A percentile compares a stretch with the other conserved stretches of the same genome.
Evolutionary conservation across 1,140 invertebrate species (phyloP).

Genomic region (Drosophila littoralis): DNA sequence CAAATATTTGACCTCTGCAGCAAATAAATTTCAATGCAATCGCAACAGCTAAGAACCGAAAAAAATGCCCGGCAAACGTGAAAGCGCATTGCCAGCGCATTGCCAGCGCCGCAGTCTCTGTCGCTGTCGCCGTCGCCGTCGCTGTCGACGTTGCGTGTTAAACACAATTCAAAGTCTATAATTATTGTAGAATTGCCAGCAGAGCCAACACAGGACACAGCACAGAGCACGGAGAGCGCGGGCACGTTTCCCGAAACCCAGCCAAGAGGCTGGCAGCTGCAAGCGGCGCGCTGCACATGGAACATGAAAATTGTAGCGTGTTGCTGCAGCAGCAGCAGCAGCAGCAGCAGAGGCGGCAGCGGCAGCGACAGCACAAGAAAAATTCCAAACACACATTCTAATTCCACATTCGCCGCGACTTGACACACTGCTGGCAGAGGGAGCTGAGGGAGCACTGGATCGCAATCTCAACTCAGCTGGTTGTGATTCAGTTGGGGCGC

Average conservation of each 20-base stretch:
- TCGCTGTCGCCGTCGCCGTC: slow-evolving; percentile 40
- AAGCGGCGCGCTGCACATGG: slow-evolving; percentile 57
- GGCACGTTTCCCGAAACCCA: slow-evolving; percentile 25
- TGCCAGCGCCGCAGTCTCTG: slow-evolving; percentile 29
- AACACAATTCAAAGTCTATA: slow-evolving; percentile 84
- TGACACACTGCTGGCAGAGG: slow-evolving; percentile 63
- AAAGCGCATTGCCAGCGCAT: slow-evolving; percentile 73
- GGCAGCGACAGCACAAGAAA: slow-evolving; percentile 22
- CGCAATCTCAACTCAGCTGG: slow-evolving; percentile 39
- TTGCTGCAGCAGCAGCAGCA: slow-evolving; percentile 40
- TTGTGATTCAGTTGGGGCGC: slow-evolving; percentile 55
- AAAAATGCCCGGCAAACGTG: slow-evolving; percentile 62
- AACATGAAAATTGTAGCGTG: slow-evolving; percentile 80
- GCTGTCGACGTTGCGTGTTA: slow-evolving; percentile 80
- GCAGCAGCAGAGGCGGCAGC: slow-evolving; percentile 1
- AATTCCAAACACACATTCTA: slow-evolving; percentile 83
- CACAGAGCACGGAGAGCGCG: slow-evolving; percentile 31
- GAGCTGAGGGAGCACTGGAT: slow-evolving; percentile 29
- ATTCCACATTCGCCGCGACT: slow-evolving; percentile 72
- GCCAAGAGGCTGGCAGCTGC: slow-evolving; percentile 44
- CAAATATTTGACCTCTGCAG: slow-evolving; percentile 83
- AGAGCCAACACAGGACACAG: slow-evolving; percentile 57
- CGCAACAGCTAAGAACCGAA: slow-evolving; percentile 38
- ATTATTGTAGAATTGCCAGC: slow-evolving; percentile 83
- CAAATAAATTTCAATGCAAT: slow-evolving; percentile 83